These are phyloP conservation scores for Petrocephalus microphthalmus DNA, from an alignment of 2,113 vertebrate species.

Conservation along the genomic window DNA sequence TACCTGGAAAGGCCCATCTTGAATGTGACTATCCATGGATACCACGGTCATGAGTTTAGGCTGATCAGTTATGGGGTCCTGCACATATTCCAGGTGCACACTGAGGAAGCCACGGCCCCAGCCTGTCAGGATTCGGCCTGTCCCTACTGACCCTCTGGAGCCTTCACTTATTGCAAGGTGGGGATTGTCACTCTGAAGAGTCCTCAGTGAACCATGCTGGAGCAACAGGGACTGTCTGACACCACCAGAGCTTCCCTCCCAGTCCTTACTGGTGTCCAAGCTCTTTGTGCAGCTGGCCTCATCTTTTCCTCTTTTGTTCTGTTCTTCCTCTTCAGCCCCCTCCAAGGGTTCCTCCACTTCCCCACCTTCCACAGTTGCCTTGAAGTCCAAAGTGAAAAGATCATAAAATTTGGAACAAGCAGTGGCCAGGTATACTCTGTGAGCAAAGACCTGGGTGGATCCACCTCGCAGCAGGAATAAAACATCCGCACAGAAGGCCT, in stretches of 20 bases:
- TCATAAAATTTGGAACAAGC: conserved; percentile 87
- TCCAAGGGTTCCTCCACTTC: conserved; percentile 29
- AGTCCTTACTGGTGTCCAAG: conserved; percentile 64
- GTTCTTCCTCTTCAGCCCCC: conserved; percentile 57
- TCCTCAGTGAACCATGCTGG: conserved; percentile 55
- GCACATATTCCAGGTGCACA: conserved; percentile 63
- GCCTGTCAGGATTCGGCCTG: conserved; percentile 52
- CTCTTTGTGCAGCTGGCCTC: conserved; percentile 65
- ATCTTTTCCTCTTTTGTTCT: conserved; percentile 60
- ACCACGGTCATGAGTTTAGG: conserved; percentile 71
- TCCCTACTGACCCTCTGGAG: conserved; percentile 34
- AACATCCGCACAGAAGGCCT: conserved; percentile 73
- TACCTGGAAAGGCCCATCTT: conserved; percentile 67
- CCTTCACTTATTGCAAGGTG: conserved; percentile 54
- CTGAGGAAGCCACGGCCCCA: conserved; percentile 79
- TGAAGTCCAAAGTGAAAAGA: conserved; percentile 70
- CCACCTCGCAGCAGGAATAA: conserved; percentile 71
- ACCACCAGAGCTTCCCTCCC: conserved; percentile 45
- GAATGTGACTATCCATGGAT: conserved; percentile 69
- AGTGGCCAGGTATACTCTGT: conserved; percentile 80
- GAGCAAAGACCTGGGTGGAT: conserved; percentile 66
- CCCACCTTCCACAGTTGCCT: conserved; percentile 11
- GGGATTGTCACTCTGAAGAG: conserved; percentile 64
- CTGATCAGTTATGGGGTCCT: conserved; percentile 66
- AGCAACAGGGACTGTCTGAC: conserved; percentile 50